These are phyloP conservation scores for Notoglanidium macrostoma DNA, from an alignment of 2,797 vertebrate species.

Conservation along the genomic window DNA sequence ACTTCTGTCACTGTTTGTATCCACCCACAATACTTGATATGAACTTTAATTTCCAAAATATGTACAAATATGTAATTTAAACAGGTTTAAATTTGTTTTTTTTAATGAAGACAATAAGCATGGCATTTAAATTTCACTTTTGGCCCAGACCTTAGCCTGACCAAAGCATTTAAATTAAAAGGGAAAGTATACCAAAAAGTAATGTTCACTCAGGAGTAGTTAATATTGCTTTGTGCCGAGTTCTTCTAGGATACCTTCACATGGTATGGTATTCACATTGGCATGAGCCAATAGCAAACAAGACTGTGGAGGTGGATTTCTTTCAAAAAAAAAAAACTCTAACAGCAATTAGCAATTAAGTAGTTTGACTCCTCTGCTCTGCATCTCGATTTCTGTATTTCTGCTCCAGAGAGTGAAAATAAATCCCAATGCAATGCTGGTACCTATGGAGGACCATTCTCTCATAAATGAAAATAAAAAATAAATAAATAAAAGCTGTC, in stretches of 20 bases:
- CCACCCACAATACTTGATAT: background rate
- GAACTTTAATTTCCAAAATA: background rate
- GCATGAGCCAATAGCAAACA: background rate
- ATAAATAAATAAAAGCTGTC: no score
- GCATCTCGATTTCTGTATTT: no score
- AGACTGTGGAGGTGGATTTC: background rate
- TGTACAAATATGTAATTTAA: background rate
- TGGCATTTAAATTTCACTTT: background rate
- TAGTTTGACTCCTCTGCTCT: no score
- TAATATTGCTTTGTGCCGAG: background rate
- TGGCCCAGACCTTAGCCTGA: background rate
- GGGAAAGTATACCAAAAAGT: background rate
- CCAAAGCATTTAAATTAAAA: no score
- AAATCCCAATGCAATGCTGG: no score
- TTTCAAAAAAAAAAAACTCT: background rate
- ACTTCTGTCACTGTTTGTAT: background rate
- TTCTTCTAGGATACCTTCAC: no score
- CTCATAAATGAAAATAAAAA: no score
- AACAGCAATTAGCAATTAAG: background rate
- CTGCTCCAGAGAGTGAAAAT: background rate
- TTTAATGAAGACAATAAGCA: background rate
- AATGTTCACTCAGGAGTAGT: background rate
- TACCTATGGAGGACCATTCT: no score
- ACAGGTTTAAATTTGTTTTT: no score
- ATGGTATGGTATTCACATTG: no score